A percentile compares a stretch with the other conserved stretches of the same genome.
phyloP scores from a whole-genome alignment of 2,797 vertebrate genomes.

The Hydrolagus colliei region DNA sequence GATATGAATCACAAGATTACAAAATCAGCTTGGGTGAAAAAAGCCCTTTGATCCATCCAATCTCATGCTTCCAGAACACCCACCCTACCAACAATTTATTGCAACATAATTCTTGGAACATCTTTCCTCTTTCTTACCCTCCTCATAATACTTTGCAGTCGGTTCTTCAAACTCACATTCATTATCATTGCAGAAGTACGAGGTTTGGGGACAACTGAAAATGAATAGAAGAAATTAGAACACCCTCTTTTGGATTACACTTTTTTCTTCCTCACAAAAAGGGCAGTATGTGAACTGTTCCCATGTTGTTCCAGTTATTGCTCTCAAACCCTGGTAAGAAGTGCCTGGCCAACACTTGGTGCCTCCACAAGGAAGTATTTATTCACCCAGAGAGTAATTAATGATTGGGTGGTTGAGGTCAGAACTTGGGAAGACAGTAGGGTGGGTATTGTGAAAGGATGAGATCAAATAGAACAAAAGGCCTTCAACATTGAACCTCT shows the following conservation, averaged over 20 bases:
- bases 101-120: background rate
- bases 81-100: background rate
- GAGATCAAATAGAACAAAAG: too few relatives aligned
- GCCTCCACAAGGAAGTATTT: background rate
- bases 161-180: slow-evolving; percentile 56
- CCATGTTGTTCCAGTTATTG: background rate
- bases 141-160: slow-evolving; percentile 51
- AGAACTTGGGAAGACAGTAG: too few relatives aligned
- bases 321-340: background rate
- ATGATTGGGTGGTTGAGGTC: too few relatives aligned
- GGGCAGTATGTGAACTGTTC: background rate
- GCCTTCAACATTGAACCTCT: too few relatives aligned
- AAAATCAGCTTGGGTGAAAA: too few relatives aligned
- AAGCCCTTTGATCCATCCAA: too few relatives aligned
- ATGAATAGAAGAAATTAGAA: background rate
- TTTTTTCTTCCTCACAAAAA: background rate
- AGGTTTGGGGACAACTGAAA: slow-evolving; percentile 52
- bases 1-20: too few relatives aligned
- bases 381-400: too few relatives aligned
- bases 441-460: too few relatives aligned
- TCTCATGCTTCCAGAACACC: too few relatives aligned
- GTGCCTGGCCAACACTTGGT: background rate
- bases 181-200: slow-evolving; percentile 52
- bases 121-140: slow-evolving; percentile 47
- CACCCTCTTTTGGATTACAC: background rate